Evolutionary conservation across 2,113 vertebrate genomes (phyloP).

Genomic region (Thalassoma bifasciatum): DNA sequence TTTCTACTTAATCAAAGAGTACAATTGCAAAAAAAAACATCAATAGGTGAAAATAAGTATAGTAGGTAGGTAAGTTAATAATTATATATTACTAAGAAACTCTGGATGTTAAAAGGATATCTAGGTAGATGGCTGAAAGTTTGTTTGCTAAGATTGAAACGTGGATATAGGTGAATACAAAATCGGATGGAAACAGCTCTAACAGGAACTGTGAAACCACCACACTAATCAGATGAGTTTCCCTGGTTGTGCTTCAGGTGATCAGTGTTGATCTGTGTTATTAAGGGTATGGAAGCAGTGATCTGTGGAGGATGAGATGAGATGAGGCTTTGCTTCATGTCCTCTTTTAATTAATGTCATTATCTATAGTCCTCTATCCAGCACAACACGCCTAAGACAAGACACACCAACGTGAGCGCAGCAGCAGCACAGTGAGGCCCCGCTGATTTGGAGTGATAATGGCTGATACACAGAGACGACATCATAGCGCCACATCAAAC

Average conservation of each 20-base stretch:
- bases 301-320: conserved; percentile 60
- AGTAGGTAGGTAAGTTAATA: no score
- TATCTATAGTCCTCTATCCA: conserved; percentile 56
- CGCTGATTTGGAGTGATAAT: conserved; percentile 14
- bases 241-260: conserved; percentile 1
- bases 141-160: neutral
- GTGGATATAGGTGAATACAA: no score
- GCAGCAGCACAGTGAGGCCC: conserved; percentile 1
- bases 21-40: no score
- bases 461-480: conserved; percentile 22
- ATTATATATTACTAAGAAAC: no score
- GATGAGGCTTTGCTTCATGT: conserved; percentile 69
- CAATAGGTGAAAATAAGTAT: no score
- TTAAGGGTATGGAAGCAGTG: conserved; percentile 58
- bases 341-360: conserved; percentile 76
- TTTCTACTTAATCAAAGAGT: no score
- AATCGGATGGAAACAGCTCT: no score
- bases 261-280: conserved; percentile 45
- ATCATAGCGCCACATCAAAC: conserved; percentile 60
- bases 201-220: conserved; percentile 8
- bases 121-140: neutral
- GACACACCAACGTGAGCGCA: conserved; percentile 25
- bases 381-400: conserved; percentile 27
- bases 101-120: no score
- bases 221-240: conserved; percentile 26